phyloP scores from a whole-genome alignment of 1,140 invertebrate species.

The Caenorhabditis brenneri region DNA sequence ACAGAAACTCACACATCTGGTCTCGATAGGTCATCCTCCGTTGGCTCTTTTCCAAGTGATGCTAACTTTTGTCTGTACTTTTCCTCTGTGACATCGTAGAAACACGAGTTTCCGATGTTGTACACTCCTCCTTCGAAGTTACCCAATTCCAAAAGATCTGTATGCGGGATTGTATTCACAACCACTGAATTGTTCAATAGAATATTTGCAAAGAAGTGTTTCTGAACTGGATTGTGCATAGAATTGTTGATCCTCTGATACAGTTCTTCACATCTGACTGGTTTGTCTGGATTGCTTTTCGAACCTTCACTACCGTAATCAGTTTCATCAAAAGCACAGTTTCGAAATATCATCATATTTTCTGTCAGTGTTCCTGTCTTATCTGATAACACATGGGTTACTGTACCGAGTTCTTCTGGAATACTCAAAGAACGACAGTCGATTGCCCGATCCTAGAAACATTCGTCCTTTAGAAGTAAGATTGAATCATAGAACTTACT shows the following conservation, averaged over 20 bases:
- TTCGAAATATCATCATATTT: slow-evolving; percentile 76
- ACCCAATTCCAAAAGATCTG: slow-evolving; percentile 42
- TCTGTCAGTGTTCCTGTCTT: slow-evolving; percentile 98
- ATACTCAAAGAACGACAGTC: slow-evolving; percentile 82
- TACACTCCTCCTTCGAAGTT: slow-evolving; percentile 45
- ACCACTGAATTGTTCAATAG: slow-evolving; percentile 51
- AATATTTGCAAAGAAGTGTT: slow-evolving; percentile 49
- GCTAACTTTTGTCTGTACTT: slow-evolving; percentile 26
- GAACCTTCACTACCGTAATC: slow-evolving; percentile 38
- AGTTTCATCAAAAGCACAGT: slow-evolving; percentile 40
- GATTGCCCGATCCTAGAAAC: slow-evolving; percentile 50
- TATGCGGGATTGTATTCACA: slow-evolving; percentile 43
- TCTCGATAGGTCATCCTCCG: neutral
- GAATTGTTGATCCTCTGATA: slow-evolving; percentile 19
- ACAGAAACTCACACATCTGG: slow-evolving; percentile 12
- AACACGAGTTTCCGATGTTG: slow-evolving; percentile 46
- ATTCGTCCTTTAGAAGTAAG: no score
- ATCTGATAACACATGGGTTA: slow-evolving; percentile 94
- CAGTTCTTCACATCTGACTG: slow-evolving; percentile 31
- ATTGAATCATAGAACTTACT: no score
- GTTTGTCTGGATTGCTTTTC: neutral
- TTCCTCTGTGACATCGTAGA: slow-evolving; percentile 46
- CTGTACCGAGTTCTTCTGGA: slow-evolving; percentile 89
- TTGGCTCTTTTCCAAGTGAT: neutral
- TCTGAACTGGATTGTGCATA: neutral